phyloP scores from a whole-genome alignment of 2,797 vertebrate genomes.

The Martes flavigula region DNA sequence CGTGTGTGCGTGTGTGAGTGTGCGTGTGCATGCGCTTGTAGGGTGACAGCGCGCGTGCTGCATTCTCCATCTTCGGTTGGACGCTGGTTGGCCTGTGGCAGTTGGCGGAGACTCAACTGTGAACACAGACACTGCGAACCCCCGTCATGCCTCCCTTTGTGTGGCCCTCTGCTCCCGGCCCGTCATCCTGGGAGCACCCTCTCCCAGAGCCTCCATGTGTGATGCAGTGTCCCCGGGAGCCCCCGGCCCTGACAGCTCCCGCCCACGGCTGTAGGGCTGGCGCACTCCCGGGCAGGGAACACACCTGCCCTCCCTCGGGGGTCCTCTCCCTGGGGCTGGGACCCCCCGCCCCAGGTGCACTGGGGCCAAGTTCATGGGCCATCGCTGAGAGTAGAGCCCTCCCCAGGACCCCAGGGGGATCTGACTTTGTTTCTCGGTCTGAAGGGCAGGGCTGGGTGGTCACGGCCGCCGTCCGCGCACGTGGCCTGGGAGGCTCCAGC shows the following conservation, averaged over 20 bases:
- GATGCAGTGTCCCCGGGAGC: background rate
- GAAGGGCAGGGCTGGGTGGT: background rate
- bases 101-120: background rate
- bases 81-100: background rate
- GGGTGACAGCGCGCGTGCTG: background rate
- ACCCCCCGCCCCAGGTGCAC: background rate
- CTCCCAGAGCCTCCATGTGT: background rate
- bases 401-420: background rate
- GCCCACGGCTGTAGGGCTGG: background rate
- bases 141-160: background rate
- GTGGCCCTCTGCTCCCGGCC: background rate
- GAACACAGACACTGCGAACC: too few species aligned
- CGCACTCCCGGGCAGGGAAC: background rate
- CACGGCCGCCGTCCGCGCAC: accelerated
- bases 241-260: background rate
- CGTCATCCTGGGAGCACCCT: background rate
- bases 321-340: background rate
- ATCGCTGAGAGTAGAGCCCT: background rate
- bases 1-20: too few species aligned
- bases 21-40: background rate
- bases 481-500: background rate
- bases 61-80: background rate
- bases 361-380: background rate
- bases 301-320: accelerated
- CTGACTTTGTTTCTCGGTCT: background rate